phyloP scores from a whole-genome alignment of 2,888 invertebrate species.

The Synanthedon vespiformis region DNA sequence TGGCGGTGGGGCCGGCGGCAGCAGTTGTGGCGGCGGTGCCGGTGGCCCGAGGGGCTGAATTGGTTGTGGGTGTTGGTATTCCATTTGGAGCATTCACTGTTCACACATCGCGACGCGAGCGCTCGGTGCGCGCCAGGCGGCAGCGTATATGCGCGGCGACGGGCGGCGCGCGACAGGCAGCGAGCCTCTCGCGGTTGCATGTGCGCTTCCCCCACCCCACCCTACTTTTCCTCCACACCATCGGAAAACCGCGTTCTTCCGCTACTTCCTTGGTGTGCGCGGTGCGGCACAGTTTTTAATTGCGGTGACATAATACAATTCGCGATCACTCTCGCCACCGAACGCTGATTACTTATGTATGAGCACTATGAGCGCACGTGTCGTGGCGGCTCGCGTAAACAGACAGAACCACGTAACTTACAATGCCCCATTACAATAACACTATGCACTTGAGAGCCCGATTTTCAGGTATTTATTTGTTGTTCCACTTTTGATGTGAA shows the following conservation, averaged over 20 bases:
- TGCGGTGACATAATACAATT: conserved; percentile 43
- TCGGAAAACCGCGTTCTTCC: conserved; percentile 8
- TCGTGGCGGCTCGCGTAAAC: conserved; percentile 38
- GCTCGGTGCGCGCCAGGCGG: conserved; percentile 9
- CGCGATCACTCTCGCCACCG: conserved; percentile 44
- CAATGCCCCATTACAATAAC: no score
- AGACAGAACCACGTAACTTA: conserved; percentile 15
- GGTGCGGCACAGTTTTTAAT: conserved; percentile 35
- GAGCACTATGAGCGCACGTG: conserved; percentile 38
- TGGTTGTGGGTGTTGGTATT: conserved; percentile 59
- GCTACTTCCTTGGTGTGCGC: conserved; percentile 11
- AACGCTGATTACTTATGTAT: conserved; percentile 39
- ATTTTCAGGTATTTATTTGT: no score
- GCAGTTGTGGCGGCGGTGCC: conserved; percentile 74
- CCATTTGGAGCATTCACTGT: conserved; percentile 55
- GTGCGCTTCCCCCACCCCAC: conserved; percentile 14
- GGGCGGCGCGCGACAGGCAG: conserved; percentile 19
- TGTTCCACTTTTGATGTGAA: no score
- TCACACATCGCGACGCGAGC: conserved; percentile 28
- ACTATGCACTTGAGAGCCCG: no score
- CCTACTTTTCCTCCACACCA: conserved; percentile 12
- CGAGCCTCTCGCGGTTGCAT: conserved; percentile 18
- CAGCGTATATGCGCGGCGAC: conserved; percentile 19
- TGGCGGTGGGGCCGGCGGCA: conserved; percentile 69
- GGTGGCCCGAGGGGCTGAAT: conserved; percentile 73